Percentiles rank a stretch among this genome's conserved stretches.
Conservation (phyloP, 1,140 invertebrate genomes). For the Calephelis virginiensis region DNA sequence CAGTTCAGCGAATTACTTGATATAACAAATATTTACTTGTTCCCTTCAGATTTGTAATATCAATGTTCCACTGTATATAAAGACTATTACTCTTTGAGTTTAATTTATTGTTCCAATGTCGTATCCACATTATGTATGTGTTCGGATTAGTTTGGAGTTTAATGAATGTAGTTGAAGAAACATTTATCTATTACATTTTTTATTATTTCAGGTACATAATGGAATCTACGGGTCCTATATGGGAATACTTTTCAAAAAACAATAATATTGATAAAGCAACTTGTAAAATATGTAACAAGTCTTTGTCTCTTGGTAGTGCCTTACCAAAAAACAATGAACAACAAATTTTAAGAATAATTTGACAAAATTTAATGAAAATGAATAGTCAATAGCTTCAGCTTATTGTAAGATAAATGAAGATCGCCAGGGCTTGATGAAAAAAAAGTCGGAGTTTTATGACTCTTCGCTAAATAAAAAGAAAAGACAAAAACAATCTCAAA, state of each 20-base stretch:
- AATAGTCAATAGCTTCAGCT: too few relatives aligned
- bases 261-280: conserved; percentile 16
- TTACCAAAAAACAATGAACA: conserved; percentile 3
- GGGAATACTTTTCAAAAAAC: conserved; percentile 17
- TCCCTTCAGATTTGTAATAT: too few relatives aligned
- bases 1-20: too few relatives aligned
- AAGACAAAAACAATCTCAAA: too few relatives aligned
- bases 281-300: conserved; percentile 17
- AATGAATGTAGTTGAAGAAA: conserved; percentile 3
- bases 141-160: neutral
- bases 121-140: too few relatives aligned
- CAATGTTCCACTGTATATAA: too few relatives aligned
- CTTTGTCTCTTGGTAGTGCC: conserved; percentile 2
- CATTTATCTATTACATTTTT: neutral
- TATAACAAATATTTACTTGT: too few relatives aligned
- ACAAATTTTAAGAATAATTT: neutral
- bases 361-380: too few relatives aligned
- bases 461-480: neutral
- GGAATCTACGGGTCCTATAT: conserved; percentile 5
- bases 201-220: conserved; percentile 3
- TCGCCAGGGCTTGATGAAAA: neutral
- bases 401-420: conserved; percentile 3
- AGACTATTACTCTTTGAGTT: too few relatives aligned
- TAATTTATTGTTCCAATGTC: too few relatives aligned
- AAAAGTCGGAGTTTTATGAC: conserved; percentile 1